These are phyloP conservation scores for Eriocheir sinensis DNA, from an alignment of 1,140 invertebrate species.

Conservation along the genomic window DNA sequence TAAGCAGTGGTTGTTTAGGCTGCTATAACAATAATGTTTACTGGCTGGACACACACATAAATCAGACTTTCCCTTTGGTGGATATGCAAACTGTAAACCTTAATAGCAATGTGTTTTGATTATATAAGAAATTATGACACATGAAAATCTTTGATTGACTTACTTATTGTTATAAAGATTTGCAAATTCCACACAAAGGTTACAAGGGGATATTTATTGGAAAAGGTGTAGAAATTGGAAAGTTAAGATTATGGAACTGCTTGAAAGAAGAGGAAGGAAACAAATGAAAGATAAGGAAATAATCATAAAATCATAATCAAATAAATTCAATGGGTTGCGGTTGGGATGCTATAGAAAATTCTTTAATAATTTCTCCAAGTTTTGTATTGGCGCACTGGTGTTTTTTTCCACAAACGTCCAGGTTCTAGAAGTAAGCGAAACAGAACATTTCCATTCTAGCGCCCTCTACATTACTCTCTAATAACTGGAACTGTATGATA, in stretches of 20 bases:
- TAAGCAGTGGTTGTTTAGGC: not conserved
- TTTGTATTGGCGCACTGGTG: slow-evolving; percentile 34
- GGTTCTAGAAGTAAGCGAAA: slow-evolving; percentile 69
- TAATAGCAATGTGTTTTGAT: not conserved
- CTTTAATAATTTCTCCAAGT: slow-evolving; percentile 48
- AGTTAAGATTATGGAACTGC: slow-evolving; percentile 45
- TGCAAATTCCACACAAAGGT: slow-evolving; percentile 57
- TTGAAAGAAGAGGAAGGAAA: slow-evolving; percentile 38
- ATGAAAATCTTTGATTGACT: slow-evolving; percentile 31
- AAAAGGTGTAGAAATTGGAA: slow-evolving; percentile 40
- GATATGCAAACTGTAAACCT: slow-evolving; percentile 12
- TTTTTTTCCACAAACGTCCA: slow-evolving; percentile 50
- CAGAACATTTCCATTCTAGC: slow-evolving; percentile 61
- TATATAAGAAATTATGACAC: not conserved
- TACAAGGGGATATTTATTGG: not conserved
- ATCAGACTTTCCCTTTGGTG: slow-evolving; percentile 11
- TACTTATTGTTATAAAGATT: not conserved
- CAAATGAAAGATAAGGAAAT: slow-evolving; percentile 20
- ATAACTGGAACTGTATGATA: slow-evolving; percentile 60
- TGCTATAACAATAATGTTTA: not conserved
- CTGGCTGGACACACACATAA: not conserved
- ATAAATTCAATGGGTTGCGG: slow-evolving; percentile 53
- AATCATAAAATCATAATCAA: slow-evolving; percentile 43
- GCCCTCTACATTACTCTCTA: slow-evolving; percentile 64
- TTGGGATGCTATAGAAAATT: slow-evolving; percentile 66